Evolutionary conservation across 2,888 invertebrate genomes (phyloP), one percentile per base, ranked within the genome.

Genomic region (Drosophila sordidapex): DNA sequence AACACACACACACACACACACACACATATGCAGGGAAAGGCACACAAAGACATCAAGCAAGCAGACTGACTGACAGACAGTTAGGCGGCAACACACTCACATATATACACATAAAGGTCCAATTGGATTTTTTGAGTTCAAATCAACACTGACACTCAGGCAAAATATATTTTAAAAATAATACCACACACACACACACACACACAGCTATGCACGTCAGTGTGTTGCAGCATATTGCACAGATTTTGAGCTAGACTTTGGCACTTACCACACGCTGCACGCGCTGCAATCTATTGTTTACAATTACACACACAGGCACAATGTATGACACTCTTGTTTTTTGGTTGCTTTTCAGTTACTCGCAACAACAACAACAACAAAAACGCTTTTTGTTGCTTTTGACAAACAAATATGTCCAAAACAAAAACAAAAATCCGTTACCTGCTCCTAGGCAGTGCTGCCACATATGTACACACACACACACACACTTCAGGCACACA

Each of bases 171-270:
- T 18, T 18, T 2, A 10, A 8, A 25, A 25, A 25, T 33, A 8
- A 25, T 15, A 46, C 33, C 46, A 59, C n/a, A 53, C 38, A 43
- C 38, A 59, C n/a, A 53, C 38, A 49, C n/a, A n/a, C 38, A 31
- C 36, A 56, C 21, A 31, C 33, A 36, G 10, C 15, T 15, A 46
- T 11, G 33, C 7, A 25, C 54, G 53, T 46, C 25, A 38, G 8
- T 21, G 21, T 11, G 13, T 11, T 13, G 25, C 13, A 70, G 52
- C 78, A 81, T 78, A 81, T 78, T 74, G 74, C 74, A 81, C 40
- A 54, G 68, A 60, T 76, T 79, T 81, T 73, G 70, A 79, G 78
- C 81, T 81, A 54, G 71, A 78, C 74, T 78, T 74, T 65, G 54
- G 29, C 51, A 61, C 31, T 64, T 49, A 61, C 40, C 59, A 57